Evolutionary conservation across 1,140 invertebrate species (phyloP), one percentile per base, ranked within the genome.

Genomic region (Drosophila leontia): DNA sequence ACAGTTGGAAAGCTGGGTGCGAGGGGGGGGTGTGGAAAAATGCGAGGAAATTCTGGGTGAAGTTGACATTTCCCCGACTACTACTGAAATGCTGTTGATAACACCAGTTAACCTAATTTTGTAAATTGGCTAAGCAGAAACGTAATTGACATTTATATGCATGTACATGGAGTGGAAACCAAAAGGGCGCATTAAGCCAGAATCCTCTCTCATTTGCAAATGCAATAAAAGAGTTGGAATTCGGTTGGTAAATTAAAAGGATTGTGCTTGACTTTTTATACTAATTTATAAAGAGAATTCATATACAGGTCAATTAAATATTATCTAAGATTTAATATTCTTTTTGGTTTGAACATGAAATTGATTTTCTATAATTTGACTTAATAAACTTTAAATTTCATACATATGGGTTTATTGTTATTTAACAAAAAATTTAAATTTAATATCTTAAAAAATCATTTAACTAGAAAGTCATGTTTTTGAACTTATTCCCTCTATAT

Each of bases 11-110:
- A 44, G 48, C 23, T 51, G 12, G 13, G 6, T 29, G 19, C 19
- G 19, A 17, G 32, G n/a, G 8, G 32, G 3, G 13, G 23, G 0
- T 7, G 26, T 6, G 15, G 7, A 26, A 23, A 17, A n/a, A 13
- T 9, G 13, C 11, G 15, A 15, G 23, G n/a, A 44, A 42, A 44
- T 34, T n/a, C 23, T 48, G 44, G 59, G 6, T 63, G 17, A 23
- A 63, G 64, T 63, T 68, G 50, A 45, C 48, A 69, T 56, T 55
- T 47, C 47, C 13, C 39, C 56, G 19, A 39, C 29, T 13, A 39
- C 34, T 19, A 26, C 48, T 70, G 64, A 69, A 71, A 69, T 37
- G 67, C 39, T 35, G 64, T 69, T 70, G 48, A 70, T 69, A 69
- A 69, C 34, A 56, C 32, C 53, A 37, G 55, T 71, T 48, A 71